A percentile compares a stretch with the other conserved stretches of the same genome.
Conservation (phyloP, 2,888 invertebrate species). For the Habrosyne pyritoides region DNA sequence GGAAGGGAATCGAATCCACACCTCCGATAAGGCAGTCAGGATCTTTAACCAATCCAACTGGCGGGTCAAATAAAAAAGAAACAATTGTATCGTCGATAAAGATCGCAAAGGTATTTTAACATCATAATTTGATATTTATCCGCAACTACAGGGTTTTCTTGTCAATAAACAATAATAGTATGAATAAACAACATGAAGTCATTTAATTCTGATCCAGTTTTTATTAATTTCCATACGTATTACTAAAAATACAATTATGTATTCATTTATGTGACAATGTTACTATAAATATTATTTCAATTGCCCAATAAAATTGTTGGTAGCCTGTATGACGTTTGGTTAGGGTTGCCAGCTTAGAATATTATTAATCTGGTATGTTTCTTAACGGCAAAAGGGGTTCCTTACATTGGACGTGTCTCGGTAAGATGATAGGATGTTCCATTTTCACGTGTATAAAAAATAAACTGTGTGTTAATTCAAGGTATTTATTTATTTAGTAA, state of each 20-base stretch:
- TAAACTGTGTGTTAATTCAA: too few species aligned
- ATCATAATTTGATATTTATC: background rate
- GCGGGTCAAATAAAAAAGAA: background rate
- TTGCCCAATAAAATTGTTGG: constrained; percentile 6
- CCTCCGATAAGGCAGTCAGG: too few species aligned
- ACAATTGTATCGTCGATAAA: background rate
- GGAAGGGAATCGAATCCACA: too few species aligned
- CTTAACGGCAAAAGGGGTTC: too few species aligned
- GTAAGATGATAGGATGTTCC: too few species aligned
- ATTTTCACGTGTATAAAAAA: too few species aligned
- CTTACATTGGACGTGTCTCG: too few species aligned
- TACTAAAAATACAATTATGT: constrained; percentile 3
- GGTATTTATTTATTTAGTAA: too few species aligned
- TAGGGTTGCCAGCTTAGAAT: background rate
- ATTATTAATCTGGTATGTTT: background rate
- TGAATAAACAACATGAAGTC: background rate
- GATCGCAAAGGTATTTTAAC: background rate
- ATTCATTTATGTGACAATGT: constrained; percentile 5
- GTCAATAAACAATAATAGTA: background rate
- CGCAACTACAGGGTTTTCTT: background rate
- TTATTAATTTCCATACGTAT: constrained; percentile 2
- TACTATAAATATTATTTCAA: constrained; percentile 5
- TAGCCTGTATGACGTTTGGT: background rate
- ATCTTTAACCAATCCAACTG: too few species aligned
- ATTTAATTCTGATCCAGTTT: background rate